Evolutionary conservation across 1,140 invertebrate species (phyloP), one percentile per base, ranked within the genome.

Genomic region (Arion vulgaris): DNA sequence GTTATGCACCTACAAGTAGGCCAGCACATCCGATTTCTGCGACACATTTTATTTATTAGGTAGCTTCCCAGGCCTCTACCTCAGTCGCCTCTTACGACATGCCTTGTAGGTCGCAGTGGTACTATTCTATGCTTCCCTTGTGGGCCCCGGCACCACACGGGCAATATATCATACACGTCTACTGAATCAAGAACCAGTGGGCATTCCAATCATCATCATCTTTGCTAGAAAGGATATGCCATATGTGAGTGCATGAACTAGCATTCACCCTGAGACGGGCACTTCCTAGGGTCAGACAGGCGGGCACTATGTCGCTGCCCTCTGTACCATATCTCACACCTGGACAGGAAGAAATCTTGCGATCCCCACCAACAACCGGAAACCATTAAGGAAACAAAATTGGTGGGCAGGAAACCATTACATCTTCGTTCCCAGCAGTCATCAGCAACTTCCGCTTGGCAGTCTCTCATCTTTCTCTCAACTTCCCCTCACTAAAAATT

Each of bases 341-440:
- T 66, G 62, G 62, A 66, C 62, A 66, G 62, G 62, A 66, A 66
- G 62, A 66, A 34, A 28, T 17, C n/a, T 0, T 34, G 28, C 32
- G 62, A 32, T 2, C 28, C 28, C 62, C 17, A 28, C 19, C n/a
- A 66, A 66, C 62, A 66, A 66, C 62, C 62, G 62, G 62, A 66
- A 66, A 66, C 32, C 62, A 66, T 66, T 66, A 66, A n/a, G 9
- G 62, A 23, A 66, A 66, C 62, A 32, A 66, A 66, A 66, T 66
- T 66, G 62, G 62, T 66, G 26, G 11, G 62, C 62, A 66, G 62
- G 62, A 66, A 66, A 28, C 28, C 62, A 28, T 66, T 66, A 32
- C 62, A 66, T 66, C 62, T 32, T 66, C n/a, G 62, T 13, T 66
- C n/a, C 62, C 62, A 32, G 62, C 11, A 57, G 28, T 7, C 62